Conservation (phyloP, 2,113 vertebrate genomes). For the Casuarius casuarius region DNA sequence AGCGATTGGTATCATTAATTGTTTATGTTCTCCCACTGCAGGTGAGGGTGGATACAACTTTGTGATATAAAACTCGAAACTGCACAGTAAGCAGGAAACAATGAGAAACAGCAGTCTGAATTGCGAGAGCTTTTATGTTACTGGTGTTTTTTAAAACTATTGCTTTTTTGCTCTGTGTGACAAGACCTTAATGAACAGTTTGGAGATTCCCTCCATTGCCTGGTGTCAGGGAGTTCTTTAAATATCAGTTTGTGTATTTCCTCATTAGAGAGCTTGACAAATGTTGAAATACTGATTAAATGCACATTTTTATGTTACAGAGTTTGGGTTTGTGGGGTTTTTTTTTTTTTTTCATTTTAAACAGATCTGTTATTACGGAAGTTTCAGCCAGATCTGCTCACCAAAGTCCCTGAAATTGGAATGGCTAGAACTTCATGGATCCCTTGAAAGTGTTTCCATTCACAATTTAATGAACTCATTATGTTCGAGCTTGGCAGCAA, state of each 20-base stretch:
- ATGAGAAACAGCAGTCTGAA: neutral
- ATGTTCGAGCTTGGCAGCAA: slow-evolving; percentile 19
- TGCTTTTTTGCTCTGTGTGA: neutral
- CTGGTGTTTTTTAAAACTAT: neutral
- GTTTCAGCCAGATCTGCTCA: neutral
- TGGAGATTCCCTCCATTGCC: neutral
- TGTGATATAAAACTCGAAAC: accelerated
- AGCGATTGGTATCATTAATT: neutral
- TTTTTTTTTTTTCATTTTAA: neutral
- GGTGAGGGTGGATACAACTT: neutral
- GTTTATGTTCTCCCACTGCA: accelerated
- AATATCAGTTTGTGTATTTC: neutral
- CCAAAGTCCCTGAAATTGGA: neutral
- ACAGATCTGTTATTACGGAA: neutral
- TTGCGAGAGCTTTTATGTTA: neutral
- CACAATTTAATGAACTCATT: slow-evolving; percentile 8
- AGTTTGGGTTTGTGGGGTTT: neutral
- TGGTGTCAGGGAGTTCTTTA: neutral
- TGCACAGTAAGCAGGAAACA: neutral
- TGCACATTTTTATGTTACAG: neutral
- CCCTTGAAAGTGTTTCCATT: neutral
- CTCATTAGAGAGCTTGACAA: neutral
- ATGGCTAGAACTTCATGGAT: neutral
- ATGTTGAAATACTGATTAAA: neutral
- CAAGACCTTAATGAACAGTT: neutral